Evolutionary conservation across 2,113 vertebrate species (phyloP), one percentile per base, ranked within the genome.

Genomic region (Orcinus orca): DNA sequence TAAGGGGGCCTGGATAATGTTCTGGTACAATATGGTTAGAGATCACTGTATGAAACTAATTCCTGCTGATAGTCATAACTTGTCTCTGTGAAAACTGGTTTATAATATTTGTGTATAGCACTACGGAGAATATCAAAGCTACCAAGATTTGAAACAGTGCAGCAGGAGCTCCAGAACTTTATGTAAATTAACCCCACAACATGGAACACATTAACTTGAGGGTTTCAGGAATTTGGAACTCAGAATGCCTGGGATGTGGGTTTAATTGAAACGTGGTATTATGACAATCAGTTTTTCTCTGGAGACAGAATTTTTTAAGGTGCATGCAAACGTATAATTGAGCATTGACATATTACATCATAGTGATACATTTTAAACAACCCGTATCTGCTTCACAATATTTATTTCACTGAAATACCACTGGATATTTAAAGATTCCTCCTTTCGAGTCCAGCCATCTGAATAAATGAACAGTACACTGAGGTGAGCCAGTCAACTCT

Each of bases 211-310:
- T 97, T 98, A 96, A 38, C 87, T 97, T 85, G 97, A 93, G 93
- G 98, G 68, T 96, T 98, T 97, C 4, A 95, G 67, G 88, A 96
- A 98, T 98, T 95, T 97, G 97, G 96, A 98, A 79, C 67, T 86
- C 84, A 15, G 76, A 97, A 96, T 96, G 92, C 92, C n/a, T 90
- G 97, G 97, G 97, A 97, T 98, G 96, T 98, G 97, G 96, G 90
- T 92, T 98, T 98, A 97, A 97, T 97, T 97, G 97, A 97, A 98
- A 96, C 44, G 76, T 67, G 38, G 85, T n/a, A 95, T 97, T 97
- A 96, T 90, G 90, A 97, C 97, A 96, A 96, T 96, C 93, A 81
- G 86, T 79, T 96, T 93, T 94, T 67, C 97, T 97, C 96, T 82
- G 1, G 93, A 97, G 97, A 96, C 83, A 41, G 70, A 84, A 90